A percentile compares a stretch with the other conserved stretches of the same genome.
Conservation (phyloP, 2,113 vertebrate genomes). For the Microtus montanus region DNA sequence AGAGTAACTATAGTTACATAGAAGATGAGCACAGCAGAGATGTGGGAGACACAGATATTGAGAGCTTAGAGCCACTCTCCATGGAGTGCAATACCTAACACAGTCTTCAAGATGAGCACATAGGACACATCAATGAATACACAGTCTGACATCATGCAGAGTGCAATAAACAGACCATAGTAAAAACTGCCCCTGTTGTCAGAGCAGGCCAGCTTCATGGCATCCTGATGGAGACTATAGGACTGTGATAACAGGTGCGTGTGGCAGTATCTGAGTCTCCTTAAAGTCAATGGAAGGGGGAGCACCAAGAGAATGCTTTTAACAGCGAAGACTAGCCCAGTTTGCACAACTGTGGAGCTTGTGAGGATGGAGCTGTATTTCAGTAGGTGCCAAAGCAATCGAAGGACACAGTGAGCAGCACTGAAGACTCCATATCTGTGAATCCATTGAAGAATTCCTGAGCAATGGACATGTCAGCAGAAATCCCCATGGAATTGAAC, state of each 20-base stretch:
- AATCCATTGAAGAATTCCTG: conserved; percentile 67
- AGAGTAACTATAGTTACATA: conserved; percentile 54
- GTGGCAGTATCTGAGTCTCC: conserved; percentile 52
- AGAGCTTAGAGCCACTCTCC: conserved; percentile 45
- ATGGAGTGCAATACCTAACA: not conserved
- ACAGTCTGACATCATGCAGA: conserved; percentile 40
- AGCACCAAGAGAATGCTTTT: conserved; percentile 54
- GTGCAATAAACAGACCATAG: conserved; percentile 37
- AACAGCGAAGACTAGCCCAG: conserved; percentile 16
- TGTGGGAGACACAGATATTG: conserved; percentile 50
- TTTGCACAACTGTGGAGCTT: conserved; percentile 32
- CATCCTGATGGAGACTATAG: conserved; percentile 50
- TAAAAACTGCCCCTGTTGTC: conserved; percentile 57
- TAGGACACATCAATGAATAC: conserved; percentile 56
- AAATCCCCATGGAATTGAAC: conserved; percentile 55
- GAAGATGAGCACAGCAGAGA: conserved; percentile 45
- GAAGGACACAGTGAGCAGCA: conserved; percentile 57
- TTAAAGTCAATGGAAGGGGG: conserved; percentile 63
- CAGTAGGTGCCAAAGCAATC: conserved; percentile 29
- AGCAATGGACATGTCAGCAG: conserved; percentile 45
- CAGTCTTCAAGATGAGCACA: conserved; percentile 50
- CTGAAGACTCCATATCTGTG: conserved; percentile 62
- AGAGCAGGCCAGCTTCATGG: conserved; percentile 56
- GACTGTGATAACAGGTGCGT: not conserved
- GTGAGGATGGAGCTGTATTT: conserved; percentile 57